phyloP scores from a whole-genome alignment of 2,113 vertebrate genomes.

The Mus spicilegus region DNA sequence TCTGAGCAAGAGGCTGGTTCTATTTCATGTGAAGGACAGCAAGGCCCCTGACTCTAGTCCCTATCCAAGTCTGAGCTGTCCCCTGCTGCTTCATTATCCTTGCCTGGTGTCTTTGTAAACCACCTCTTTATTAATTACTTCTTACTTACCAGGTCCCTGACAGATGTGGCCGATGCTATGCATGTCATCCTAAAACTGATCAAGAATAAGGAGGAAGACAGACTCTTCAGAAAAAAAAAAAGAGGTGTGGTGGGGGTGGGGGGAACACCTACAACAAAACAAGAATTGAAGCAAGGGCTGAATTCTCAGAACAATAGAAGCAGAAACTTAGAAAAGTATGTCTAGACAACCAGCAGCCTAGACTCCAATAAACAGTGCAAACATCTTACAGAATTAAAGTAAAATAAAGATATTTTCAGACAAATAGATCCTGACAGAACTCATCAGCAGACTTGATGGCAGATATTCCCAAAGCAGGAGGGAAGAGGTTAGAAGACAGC shows the following conservation, averaged over 20 bases:
- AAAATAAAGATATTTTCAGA: constrained; percentile 47
- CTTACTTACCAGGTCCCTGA: background rate
- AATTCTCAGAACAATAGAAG: constrained; percentile 19
- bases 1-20: background rate
- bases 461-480: background rate
- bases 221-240: background rate
- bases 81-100: background rate
- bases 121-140: background rate
- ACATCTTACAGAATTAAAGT: constrained; percentile 44
- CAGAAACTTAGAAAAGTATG: background rate
- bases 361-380: background rate
- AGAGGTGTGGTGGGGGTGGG: background rate
- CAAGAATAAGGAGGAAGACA: background rate
- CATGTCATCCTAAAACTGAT: background rate
- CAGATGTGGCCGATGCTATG: background rate
- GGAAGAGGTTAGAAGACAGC: background rate
- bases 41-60: background rate
- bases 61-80: background rate
- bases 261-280: background rate
- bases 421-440: background rate
- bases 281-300: background rate
- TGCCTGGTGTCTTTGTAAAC: background rate
- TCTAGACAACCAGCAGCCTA: background rate
- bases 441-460: background rate
- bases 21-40: background rate